Base-by-base conservation (phyloP, 2,113 vertebrate genomes). In the Phylloscopus whistleri region DNA sequence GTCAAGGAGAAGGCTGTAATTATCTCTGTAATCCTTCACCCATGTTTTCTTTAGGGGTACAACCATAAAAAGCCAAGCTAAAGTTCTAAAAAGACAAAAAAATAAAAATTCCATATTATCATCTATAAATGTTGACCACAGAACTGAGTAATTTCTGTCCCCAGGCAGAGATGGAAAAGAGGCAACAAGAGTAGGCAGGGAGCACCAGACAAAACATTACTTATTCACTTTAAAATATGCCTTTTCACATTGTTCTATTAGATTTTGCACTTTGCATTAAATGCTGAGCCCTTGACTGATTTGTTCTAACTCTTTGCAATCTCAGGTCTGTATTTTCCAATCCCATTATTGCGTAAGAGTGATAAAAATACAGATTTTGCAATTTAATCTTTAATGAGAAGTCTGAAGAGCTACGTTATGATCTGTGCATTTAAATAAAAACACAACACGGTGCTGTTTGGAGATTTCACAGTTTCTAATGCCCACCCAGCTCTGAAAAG, bases 291-390 rank as follows among this genome's bases (percentile, higher is more conserved):
- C 33, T 35, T 68, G 26, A 39, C 51, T 48, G 39, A 67, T n/a
- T 76, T 75, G 11, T 41, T 87, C 63, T 33, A 46, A 58, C 49
- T 43, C 53, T 33, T 23, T 66, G 13, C 35, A 52, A 46, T 53
- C 15, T 75, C 30, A 53, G 26, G 12, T 31, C 51, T 80, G 1
- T 16, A n/a, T 82, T 87, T 89, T 84, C 41, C 33, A 69, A 28
- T 20, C 17, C 11, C 4, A 58, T 73, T 62, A 69, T 27, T 67
- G 23, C 18, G 2, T 28, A 72, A 60, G 22, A 86, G 52, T 30
- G 18, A 58, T 35, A 58, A 86, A 91, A 90, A 80, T 31, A 91
- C 3, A 37, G 60, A 73, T 81, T 94, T 87, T 69, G 20, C 35
- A 49, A 18, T 66, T 79, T 82, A 39, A n/a, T 22, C 1, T 69